Evolutionary conservation across 2,113 vertebrate genomes (phyloP).

Genomic region (Siniperca chuatsi): DNA sequence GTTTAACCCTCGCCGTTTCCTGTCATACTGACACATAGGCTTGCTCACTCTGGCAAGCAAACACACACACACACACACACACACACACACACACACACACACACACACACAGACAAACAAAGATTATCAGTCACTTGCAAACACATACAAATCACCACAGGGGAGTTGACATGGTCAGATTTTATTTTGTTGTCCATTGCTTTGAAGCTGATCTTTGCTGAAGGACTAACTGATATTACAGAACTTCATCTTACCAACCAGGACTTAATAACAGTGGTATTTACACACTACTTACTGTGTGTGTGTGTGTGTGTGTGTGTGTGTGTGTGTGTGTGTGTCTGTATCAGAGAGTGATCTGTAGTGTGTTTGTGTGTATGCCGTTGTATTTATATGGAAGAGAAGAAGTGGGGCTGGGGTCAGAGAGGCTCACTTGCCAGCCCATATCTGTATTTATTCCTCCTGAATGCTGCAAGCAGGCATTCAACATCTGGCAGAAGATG

Average conservation of each 20-base stretch:
- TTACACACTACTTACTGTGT: slow-evolving; percentile 48
- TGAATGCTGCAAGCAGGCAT: slow-evolving; percentile 34
- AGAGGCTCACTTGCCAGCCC: not conserved
- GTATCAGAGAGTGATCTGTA: not conserved
- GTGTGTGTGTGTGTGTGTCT: slow-evolving; percentile 12
- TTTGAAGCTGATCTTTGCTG: slow-evolving; percentile 69
- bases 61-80: slow-evolving; percentile 1
- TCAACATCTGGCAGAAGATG: slow-evolving; percentile 61
- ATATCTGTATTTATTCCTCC: slow-evolving; percentile 53
- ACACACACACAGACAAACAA: slow-evolving; percentile 17
- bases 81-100: not conserved
- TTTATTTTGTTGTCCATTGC: slow-evolving; percentile 64
- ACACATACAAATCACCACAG: slow-evolving; percentile 55
- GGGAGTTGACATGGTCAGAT: slow-evolving; percentile 61
- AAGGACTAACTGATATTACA: slow-evolving; percentile 76
- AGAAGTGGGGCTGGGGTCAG: slow-evolving; percentile 13
- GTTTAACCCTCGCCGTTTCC: not conserved
- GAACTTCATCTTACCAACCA: slow-evolving; percentile 68
- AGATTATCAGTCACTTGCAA: slow-evolving; percentile 30
- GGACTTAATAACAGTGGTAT: slow-evolving; percentile 67
- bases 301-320: slow-evolving; percentile 16
- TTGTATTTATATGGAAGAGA: slow-evolving; percentile 17
- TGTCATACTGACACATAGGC: not conserved
- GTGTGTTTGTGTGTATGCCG: slow-evolving; percentile 11
- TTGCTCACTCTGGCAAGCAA: slow-evolving; percentile 6